These are phyloP conservation scores for Chaetodon auriga DNA, from an alignment of 2,113 vertebrate genomes.

Conservation along the genomic window DNA sequence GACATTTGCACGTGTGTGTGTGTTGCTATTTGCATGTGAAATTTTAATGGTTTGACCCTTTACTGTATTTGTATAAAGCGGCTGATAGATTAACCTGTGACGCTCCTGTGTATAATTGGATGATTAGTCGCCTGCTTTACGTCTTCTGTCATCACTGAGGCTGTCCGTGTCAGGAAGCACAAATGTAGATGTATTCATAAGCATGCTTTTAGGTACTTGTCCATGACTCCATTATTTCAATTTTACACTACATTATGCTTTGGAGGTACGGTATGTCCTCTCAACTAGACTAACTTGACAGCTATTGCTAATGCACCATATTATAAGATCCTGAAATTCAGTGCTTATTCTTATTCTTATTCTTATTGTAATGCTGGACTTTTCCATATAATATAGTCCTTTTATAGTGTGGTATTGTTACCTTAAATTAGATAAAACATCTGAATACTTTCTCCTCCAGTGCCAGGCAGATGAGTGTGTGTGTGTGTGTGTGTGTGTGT, in stretches of 20 bases:
- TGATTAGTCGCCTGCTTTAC: constrained; percentile 22
- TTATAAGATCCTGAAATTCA: no score
- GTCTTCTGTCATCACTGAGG: background rate
- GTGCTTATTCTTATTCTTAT: no score
- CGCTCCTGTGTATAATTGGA: constrained; percentile 30
- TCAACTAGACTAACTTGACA: no score
- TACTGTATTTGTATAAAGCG: constrained; percentile 2
- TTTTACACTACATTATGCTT: background rate
- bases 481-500: background rate
- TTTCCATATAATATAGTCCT: background rate
- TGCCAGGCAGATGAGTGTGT: background rate
- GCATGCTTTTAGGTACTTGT: no score
- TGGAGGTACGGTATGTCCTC: background rate
- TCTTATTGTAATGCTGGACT: background rate
- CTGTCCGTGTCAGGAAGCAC: background rate
- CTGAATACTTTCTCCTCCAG: no score
- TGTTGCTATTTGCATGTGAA: constrained; percentile 14
- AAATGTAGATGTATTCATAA: background rate
- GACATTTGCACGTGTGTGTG: constrained; percentile 6
- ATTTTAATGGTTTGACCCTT: constrained; percentile 33
- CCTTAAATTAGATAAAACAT: background rate
- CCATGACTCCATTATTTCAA: no score
- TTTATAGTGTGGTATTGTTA: background rate
- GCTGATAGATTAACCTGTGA: constrained; percentile 36
- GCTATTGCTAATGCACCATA: no score